These are phyloP conservation scores for Alentia gelatinosa DNA, from an alignment of 2,888 invertebrate species.

Conservation along the genomic window DNA sequence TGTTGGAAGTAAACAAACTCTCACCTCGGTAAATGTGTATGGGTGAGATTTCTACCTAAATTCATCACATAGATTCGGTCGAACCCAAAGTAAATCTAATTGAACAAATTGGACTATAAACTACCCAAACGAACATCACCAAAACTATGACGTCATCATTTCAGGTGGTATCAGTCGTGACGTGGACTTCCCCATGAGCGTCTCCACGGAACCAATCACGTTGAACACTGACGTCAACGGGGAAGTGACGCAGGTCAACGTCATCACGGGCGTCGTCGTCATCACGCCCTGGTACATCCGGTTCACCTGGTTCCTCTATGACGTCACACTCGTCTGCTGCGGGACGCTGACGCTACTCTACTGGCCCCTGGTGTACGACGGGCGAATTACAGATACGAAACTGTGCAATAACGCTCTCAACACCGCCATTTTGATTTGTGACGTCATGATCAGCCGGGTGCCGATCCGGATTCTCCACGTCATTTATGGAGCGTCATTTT, in stretches of 20 bases:
- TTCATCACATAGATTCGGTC: no score
- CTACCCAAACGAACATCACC: no score
- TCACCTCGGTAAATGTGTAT: no score
- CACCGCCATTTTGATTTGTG: background rate
- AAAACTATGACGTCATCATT: background rate
- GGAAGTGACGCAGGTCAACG: background rate
- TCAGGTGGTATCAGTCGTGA: slow-evolving; percentile 19
- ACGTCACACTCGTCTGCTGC: background rate
- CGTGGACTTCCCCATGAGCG: slow-evolving; percentile 48
- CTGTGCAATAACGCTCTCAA: background rate
- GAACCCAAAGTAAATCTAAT: no score
- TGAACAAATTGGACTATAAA: no score
- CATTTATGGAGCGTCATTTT: background rate
- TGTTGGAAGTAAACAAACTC: no score
- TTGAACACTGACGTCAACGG: slow-evolving; percentile 16
- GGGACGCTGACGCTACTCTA: background rate
- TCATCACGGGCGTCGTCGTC: background rate
- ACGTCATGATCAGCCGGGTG: background rate
- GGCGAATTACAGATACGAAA: background rate
- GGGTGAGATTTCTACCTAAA: no score
- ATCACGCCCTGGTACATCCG: background rate
- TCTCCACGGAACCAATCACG: slow-evolving; percentile 36
- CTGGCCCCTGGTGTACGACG: slow-evolving; percentile 42
- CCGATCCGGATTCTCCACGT: background rate
- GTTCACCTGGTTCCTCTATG: background rate